These are phyloP conservation scores for Odontamblyopus lacepedii DNA, from an alignment of 2,797 vertebrate genomes.

Conservation along the genomic window DNA sequence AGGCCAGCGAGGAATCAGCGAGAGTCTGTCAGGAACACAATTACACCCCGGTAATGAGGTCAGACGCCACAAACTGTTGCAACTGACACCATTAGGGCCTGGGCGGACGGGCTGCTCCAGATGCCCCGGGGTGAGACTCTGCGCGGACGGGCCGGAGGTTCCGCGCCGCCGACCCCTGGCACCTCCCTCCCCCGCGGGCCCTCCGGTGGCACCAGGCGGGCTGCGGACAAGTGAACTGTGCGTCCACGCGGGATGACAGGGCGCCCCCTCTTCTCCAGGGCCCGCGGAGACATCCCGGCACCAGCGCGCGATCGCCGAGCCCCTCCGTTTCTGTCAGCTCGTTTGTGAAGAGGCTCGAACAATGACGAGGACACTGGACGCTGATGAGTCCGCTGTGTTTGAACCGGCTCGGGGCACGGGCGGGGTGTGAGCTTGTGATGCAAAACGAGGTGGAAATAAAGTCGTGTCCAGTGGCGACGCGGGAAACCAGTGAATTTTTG, in stretches of 20 bases:
- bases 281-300: constrained; percentile 80
- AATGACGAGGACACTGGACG: constrained; percentile 54
- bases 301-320: constrained; percentile 75
- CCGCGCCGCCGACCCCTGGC: constrained; percentile 71
- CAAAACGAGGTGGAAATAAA: too few species aligned
- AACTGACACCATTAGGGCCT: constrained; percentile 96
- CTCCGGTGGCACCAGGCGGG: constrained; percentile 68
- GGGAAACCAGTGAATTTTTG: too few species aligned
- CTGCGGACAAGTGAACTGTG: constrained; percentile 75
- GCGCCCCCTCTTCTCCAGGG: constrained; percentile 67
- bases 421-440: too few species aligned
- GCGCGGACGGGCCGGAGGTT: constrained; percentile 64
- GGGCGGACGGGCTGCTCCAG: constrained; percentile 84
- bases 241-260: constrained; percentile 79
- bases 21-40: constrained; percentile 97
- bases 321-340: constrained; percentile 79
- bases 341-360: constrained; percentile 76
- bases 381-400: too few species aligned
- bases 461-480: too few species aligned
- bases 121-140: constrained; percentile 85
- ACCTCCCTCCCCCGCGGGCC: neutral
- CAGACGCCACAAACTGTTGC: constrained; percentile 94
- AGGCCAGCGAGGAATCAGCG: constrained; percentile 89
- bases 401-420: too few species aligned
- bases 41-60: constrained; percentile 99